Evolutionary conservation across 2,797 vertebrate species (phyloP), one percentile per base, ranked within the genome.

Genomic region (Eulemur mongoz): DNA sequence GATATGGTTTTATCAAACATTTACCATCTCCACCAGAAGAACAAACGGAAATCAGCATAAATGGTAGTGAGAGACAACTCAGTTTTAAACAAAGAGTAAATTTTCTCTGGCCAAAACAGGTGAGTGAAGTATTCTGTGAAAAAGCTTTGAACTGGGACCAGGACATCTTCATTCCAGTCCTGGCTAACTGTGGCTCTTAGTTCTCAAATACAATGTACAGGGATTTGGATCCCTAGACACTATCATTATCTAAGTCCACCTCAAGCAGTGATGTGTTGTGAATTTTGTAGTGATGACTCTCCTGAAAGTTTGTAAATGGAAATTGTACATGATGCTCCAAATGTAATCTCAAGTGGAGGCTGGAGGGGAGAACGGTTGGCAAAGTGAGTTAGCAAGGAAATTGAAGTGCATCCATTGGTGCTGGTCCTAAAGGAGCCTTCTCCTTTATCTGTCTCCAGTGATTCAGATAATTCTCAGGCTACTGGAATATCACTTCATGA

Each of bases 31-130:
- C 18, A 79, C 15, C 48, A 93, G 73, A 93, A 94, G 78, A 94
- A 92, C 83, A 94, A 65, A 83, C 0, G 2, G 86, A 96, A 95
- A 87, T 91, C 48, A 93, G 65, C 65, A 93, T 48, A 89, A 78
- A 35, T 17, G 20, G 12, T 50, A 43, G 22, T 52, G 32, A 93
- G 82, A 92, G 93, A 76, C 65, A 92, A 43, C 48, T 80, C 48
- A 25, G 27, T 83, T 93, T 94, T 69, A 88, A 69, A 84, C 15
- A 83, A 50, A 50, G 25, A 57, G 93, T 15, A 92, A 35, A 90
- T 90, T 84, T 52, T 80, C 13, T 70, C 40, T 93, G 40, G 61
- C 30, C 65, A 73, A 93, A 97, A 72, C 15, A 43, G 45, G 32
- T 93, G 76, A 89, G 17, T 57, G 23, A 83, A 72, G 11, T 43